phyloP scores from a whole-genome alignment of 35 echinoderm and acorn worm genomes.

The Heliocidaris erythrogramma region DNA sequence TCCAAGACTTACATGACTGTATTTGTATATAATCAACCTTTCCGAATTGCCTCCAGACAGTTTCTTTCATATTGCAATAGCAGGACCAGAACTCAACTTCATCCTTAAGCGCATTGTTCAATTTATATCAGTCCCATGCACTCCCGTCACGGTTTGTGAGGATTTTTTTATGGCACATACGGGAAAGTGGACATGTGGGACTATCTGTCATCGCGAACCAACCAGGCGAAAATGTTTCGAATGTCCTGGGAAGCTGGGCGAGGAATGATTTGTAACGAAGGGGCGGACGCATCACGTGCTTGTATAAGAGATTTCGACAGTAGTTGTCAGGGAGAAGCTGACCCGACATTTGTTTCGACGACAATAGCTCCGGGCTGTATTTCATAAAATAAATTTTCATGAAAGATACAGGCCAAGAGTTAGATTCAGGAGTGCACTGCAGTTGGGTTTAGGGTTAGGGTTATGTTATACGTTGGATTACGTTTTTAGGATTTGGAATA shows the following conservation, averaged over 20 bases:
- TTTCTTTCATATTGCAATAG: too few relatives aligned
- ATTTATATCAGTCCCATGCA: not conserved
- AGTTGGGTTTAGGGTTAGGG: too few relatives aligned
- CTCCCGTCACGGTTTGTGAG: not conserved
- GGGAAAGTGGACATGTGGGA: not conserved
- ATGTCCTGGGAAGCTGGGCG: not conserved
- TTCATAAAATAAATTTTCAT: not conserved
- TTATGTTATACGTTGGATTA: too few relatives aligned
- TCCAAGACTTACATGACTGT: too few relatives aligned
- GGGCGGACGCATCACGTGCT: not conserved
- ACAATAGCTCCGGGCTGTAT: not conserved
- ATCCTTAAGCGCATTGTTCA: not conserved
- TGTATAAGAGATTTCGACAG: not conserved
- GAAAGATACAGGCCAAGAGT: too few relatives aligned
- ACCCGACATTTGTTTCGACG: not conserved
- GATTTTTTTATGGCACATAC: slow-evolving; percentile 2
- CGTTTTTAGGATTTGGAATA: too few relatives aligned
- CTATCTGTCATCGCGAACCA: not conserved
- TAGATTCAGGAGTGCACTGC: too few relatives aligned
- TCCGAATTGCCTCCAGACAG: too few relatives aligned
- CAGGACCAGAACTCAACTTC: too few relatives aligned
- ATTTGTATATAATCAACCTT: too few relatives aligned
- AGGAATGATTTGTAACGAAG: not conserved
- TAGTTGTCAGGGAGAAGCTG: not conserved
- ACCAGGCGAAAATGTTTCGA: slow-evolving; percentile 1